Evolutionary conservation across 2,797 vertebrate genomes (phyloP), one percentile per base, ranked within the genome.

Genomic region (Cynopterus sphinx): DNA sequence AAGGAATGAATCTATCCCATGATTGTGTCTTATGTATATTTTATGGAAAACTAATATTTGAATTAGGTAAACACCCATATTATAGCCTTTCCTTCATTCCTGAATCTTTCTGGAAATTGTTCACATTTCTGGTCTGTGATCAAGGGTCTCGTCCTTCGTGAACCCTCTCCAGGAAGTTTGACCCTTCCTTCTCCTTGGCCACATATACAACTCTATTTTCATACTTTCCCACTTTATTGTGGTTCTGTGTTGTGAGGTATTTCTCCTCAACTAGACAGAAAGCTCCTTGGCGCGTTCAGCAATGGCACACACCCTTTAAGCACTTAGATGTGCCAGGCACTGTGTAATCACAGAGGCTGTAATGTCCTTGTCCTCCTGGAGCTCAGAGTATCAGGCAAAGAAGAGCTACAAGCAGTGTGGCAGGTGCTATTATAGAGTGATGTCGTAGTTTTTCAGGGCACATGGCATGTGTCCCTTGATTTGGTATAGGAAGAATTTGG

Each of bases 41-140:
- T 87, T 55, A 55, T 88, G 24, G 61, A 63, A 91, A 75, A 68
- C 41, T 46, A 53, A 41, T 87, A 15, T 86, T 95, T 93, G 73
- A 89, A 31, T 57, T 87, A 83, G 92, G 74, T 83, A 86, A 26
- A 92, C 16, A 28, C 57, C 31, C 4, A 19, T 51, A 17, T 33
- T 12, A 19, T 5, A 74, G 57, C 68, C 41, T 83, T 91, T 67
- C 28, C 26, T 87, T 28, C 19, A 53, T 81, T 79, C 49, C 12
- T 4, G 6, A 51, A 9, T 91, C 59, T 91, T 70, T 41, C 63
- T 78, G n/a, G 85, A 70, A 74, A 75, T 55, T 13, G 36, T 68
- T 73, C 16, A 55, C 17, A 22, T 74, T 33, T 77, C 46, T 73
- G 22, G 12, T 83, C 28, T 43, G 3, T 31, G 43, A 61, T 55